These are phyloP conservation scores for Coracopsis vasa DNA, from an alignment of 2,113 vertebrate species.

Conservation along the genomic window DNA sequence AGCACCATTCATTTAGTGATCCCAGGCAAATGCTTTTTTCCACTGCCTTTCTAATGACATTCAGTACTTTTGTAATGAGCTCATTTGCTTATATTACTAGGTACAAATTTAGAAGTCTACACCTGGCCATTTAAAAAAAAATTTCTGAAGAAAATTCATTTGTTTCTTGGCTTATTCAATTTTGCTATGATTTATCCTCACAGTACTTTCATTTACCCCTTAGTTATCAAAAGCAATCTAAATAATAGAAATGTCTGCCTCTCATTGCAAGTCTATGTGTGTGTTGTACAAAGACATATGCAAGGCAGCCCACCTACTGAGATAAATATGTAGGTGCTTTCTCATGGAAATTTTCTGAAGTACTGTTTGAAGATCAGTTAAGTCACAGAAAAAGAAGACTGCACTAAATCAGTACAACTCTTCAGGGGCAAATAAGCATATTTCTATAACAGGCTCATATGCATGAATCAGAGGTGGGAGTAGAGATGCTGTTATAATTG, in stretches of 20 bases:
- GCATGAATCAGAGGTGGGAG: neutral
- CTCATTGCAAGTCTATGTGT: accelerated
- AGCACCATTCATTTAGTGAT: neutral
- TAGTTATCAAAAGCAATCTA: neutral
- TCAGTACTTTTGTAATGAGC: neutral
- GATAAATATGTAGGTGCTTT: neutral
- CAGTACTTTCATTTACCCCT: neutral
- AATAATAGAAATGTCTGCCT: neutral
- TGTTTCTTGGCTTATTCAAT: neutral
- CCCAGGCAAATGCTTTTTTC: neutral
- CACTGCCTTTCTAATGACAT: neutral
- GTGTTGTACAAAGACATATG: neutral
- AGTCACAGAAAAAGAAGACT: neutral
- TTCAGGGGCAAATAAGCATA: neutral
- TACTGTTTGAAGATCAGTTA: neutral
- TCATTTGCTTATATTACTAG: neutral
- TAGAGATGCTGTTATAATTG: neutral
- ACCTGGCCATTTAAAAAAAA: neutral
- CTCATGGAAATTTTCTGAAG: neutral
- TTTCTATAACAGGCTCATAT: neutral
- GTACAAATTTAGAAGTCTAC: neutral
- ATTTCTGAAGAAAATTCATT: neutral
- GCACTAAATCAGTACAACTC: neutral
- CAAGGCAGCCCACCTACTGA: neutral
- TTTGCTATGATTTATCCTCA: neutral